Evolutionary conservation across 2,888 invertebrate genomes (phyloP).

Genomic region (Cerastis rubricosa): DNA sequence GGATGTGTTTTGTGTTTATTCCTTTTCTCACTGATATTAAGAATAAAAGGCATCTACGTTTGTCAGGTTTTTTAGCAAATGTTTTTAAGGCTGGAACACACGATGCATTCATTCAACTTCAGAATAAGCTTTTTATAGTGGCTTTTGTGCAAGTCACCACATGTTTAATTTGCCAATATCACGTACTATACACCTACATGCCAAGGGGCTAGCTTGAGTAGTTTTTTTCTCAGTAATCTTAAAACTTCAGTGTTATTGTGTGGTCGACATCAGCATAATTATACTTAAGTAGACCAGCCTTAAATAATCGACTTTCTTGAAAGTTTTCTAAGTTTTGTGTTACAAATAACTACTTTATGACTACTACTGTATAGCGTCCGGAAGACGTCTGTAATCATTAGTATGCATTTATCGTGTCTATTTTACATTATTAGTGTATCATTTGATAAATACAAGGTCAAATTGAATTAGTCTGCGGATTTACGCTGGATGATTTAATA

Average conservation of each 20-base stretch:
- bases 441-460: constrained; percentile 5
- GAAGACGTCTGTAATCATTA: background rate
- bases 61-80: constrained; percentile 12
- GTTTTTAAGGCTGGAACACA: constrained; percentile 13
- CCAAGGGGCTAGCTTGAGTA: background rate
- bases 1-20: background rate
- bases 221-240: background rate
- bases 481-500: background rate
- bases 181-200: background rate
- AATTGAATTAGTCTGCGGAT: background rate
- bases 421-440: constrained; percentile 15
- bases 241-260: background rate
- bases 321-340: background rate
- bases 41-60: background rate
- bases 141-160: background rate
- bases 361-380: constrained; percentile 1
- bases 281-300: background rate
- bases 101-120: background rate
- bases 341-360: constrained; percentile 3
- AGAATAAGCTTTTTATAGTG: constrained; percentile 4
- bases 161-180: background rate
- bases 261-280: background rate
- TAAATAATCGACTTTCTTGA: background rate
- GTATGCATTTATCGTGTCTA: constrained; percentile 13
- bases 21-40: background rate